Percentiles rank a stretch among this genome's conserved stretches.
Conservation (phyloP, 2,797 vertebrate species). For the Ciconia nigra region DNA sequence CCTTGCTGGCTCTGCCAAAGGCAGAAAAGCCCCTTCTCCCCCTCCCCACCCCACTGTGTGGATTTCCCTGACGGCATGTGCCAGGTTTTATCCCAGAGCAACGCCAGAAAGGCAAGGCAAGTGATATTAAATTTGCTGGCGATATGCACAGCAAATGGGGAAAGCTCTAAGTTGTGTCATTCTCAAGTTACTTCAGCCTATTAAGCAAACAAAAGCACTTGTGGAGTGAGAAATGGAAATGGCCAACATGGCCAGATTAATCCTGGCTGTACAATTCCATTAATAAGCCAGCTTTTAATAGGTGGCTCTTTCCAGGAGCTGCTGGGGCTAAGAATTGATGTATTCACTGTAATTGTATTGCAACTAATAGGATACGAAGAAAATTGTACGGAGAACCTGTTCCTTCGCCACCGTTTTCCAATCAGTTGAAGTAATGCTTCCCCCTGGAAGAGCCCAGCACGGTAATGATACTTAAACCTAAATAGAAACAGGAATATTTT, state of each 20-base stretch:
- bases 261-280: slow-evolving; percentile 80
- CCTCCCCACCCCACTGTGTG: not conserved
- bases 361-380: slow-evolving; percentile 78
- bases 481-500: not conserved
- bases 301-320: slow-evolving; percentile 70
- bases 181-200: slow-evolving; percentile 79
- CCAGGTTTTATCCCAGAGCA: slow-evolving; percentile 39
- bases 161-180: slow-evolving; percentile 73
- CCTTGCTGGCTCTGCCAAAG: not conserved
- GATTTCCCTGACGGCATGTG: not conserved
- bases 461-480: slow-evolving; percentile 13
- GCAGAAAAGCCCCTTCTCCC: not conserved
- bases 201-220: slow-evolving; percentile 82
- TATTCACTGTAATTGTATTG: slow-evolving; percentile 78
- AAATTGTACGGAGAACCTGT: slow-evolving; percentile 72
- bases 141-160: slow-evolving; percentile 60
- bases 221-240: slow-evolving; percentile 81
- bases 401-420: slow-evolving; percentile 71
- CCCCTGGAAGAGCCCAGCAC: slow-evolving; percentile 37
- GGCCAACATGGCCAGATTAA: slow-evolving; percentile 75
- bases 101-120: slow-evolving; percentile 11
- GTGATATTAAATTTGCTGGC: slow-evolving; percentile 65
- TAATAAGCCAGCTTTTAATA: slow-evolving; percentile 79
- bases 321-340: slow-evolving; percentile 77
- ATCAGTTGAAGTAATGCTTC: slow-evolving; percentile 76